phyloP scores from a whole-genome alignment of 2,888 invertebrate species.

The Caradrina kadenii region DNA sequence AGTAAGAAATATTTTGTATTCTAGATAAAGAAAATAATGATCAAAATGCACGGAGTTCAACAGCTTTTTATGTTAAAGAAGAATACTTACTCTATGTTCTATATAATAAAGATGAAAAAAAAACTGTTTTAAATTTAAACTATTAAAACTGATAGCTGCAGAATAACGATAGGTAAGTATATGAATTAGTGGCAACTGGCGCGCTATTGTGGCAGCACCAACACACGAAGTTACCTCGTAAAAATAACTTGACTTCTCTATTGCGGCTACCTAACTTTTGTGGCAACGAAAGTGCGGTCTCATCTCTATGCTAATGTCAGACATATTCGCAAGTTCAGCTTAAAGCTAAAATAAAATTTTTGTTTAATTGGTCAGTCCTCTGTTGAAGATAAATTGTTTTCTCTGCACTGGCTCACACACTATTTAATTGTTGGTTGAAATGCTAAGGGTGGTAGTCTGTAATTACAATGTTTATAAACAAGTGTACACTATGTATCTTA shows the following conservation, averaged over 20 bases:
- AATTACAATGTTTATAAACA: too few species aligned
- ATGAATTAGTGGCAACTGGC: conserved; percentile 44
- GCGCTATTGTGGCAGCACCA: conserved; percentile 33
- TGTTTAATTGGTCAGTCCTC: conserved; percentile 43
- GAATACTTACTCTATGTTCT: not conserved
- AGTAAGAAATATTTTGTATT: not conserved
- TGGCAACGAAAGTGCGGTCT: conserved; percentile 52
- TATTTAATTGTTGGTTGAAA: too few species aligned
- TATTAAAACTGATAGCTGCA: conserved; percentile 35
- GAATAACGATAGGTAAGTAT: conserved; percentile 41
- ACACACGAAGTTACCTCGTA: conserved; percentile 53
- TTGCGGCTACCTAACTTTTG: conserved; percentile 52
- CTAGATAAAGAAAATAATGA: not conserved
- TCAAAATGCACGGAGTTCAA: too few species aligned
- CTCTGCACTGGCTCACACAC: not conserved
- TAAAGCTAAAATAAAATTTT: conserved; percentile 39
- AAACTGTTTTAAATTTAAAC: conserved; percentile 16
- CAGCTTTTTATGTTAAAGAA: not conserved
- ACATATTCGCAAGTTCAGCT: conserved; percentile 44
- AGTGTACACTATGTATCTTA: too few species aligned
- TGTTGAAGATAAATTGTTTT: conserved; percentile 20
- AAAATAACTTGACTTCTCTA: conserved; percentile 60
- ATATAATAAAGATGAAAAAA: conserved; percentile 18
- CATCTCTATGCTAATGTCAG: conserved; percentile 58
- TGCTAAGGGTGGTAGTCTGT: too few species aligned